Base-by-base conservation (phyloP, 1,140 invertebrate genomes). In the Armadillidium nasatum region DNA sequence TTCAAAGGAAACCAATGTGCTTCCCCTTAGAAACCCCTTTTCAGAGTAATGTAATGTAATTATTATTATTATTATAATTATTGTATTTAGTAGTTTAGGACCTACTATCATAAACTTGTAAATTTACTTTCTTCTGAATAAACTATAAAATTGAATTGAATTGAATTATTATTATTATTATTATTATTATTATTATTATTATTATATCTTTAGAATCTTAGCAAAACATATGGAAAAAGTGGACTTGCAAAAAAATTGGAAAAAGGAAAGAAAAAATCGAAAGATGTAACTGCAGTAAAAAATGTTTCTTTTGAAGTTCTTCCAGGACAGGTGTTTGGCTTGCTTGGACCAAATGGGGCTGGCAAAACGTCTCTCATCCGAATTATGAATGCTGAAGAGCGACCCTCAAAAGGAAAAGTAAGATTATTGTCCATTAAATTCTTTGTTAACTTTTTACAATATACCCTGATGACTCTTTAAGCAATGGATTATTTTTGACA, bases 321-420 rank as follows among this genome's bases (percentile, higher is more conserved):
- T 76, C 87, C 89, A 0, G 93, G 92, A 0, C 92, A 95, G 84
- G 92, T 96, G 1, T 91, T 95, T 82, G 93, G 93, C 0, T 86
- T 96, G 9, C 85, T 96, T 0, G 94, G 94, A 0, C 93, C 94
- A 81, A 95, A 94, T 82, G 87, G 88, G n/a, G 93, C 94, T 45
- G 94, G 94, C 0, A 96, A 96, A 86, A 94, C 93, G 1, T 94
- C 93, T 7, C 91, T 91, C 0, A 90, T 96, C 88, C 93, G 90
- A 83, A 93, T 94, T 76, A 91, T 95, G 67, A 93, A 90, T 23
- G 91, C 91, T 0, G 93, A 95, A 83, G 90, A 92, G 83, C 86
- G 87, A 7, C 88, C 92, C 1, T 92, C 91, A 6, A 87, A 87
- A 77, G 93, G 93, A 69, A 87, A 88, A 78, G 90, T 91, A 82